phyloP scores from a whole-genome alignment of 2,797 vertebrate genomes.

The Alfaro cultratus region DNA sequence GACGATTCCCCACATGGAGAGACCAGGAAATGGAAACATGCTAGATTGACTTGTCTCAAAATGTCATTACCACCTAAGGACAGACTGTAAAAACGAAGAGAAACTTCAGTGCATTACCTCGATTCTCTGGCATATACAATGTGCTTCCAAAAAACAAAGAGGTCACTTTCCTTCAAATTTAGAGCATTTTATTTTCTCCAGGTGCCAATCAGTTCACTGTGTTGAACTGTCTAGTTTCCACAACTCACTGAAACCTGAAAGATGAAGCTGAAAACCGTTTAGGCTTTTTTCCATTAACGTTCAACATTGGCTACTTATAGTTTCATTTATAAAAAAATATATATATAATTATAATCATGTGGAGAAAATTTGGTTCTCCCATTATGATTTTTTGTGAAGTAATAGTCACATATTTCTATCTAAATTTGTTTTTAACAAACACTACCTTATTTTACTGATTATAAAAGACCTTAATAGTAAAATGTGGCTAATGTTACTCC shows the following conservation, averaged over 20 bases:
- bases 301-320: not conserved
- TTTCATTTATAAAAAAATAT: too few relatives aligned
- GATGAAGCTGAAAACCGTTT: constrained; percentile 40
- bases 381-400: not conserved
- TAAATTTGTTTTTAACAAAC: not conserved
- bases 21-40: constrained; percentile 64
- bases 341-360: not conserved
- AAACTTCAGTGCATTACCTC: constrained; percentile 54
- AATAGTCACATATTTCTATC: not conserved
- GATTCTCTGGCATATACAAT: constrained; percentile 42
- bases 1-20: constrained; percentile 37
- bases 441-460: not conserved
- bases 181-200: not conserved
- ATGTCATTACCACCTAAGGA: constrained; percentile 66
- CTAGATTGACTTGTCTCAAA: constrained; percentile 70
- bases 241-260: constrained; percentile 51
- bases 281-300: not conserved
- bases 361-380: not conserved
- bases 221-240: constrained; percentile 51
- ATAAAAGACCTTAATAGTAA: not conserved
- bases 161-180: constrained; percentile 22
- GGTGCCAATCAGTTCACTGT: constrained; percentile 21
- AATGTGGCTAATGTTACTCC: not conserved
- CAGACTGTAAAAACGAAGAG: constrained; percentile 73
- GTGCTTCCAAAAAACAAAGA: constrained; percentile 33